Percentiles rank a stretch among this genome's conserved stretches.
phyloP scores from a whole-genome alignment of 1,140 invertebrate species.

The Philopotamus ludificatus region DNA sequence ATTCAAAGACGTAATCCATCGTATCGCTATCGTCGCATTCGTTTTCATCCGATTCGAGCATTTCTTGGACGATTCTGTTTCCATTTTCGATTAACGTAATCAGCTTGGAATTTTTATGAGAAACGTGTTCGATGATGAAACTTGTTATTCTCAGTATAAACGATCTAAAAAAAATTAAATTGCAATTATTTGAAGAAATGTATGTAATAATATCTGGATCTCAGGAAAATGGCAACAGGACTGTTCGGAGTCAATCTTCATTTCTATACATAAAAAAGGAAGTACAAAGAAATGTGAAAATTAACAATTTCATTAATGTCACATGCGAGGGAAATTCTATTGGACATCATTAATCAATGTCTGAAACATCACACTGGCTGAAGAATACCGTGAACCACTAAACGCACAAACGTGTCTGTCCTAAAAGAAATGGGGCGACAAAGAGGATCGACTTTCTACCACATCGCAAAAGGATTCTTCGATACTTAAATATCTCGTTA shows the following conservation, averaged over 20 bases:
- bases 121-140: conserved; percentile 29
- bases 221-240: too few relatives aligned
- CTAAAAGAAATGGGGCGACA: too few relatives aligned
- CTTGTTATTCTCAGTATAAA: conserved; percentile 23
- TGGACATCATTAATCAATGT: neutral
- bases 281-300: too few relatives aligned
- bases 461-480: too few relatives aligned
- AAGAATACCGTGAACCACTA: too few relatives aligned
- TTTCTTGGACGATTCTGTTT: conserved; percentile 20
- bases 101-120: conserved; percentile 1
- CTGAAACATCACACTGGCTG: too few relatives aligned
- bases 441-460: too few relatives aligned
- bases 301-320: neutral
- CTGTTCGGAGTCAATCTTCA: too few relatives aligned
- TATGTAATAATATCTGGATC: too few relatives aligned
- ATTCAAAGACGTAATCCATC: conserved; percentile 29
- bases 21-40: neutral
- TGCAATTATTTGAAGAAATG: neutral
- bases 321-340: neutral
- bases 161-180: conserved; percentile 21
- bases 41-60: conserved; percentile 24
- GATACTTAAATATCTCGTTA: too few relatives aligned
- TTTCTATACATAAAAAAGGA: too few relatives aligned
- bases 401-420: too few relatives aligned
- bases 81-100: conserved; percentile 13